A percentile compares a stretch with the other conserved stretches of the same genome.
These are phyloP conservation scores for Diabrotica undecimpunctata DNA, from an alignment of 1,140 invertebrate species.

Conservation along the genomic window DNA sequence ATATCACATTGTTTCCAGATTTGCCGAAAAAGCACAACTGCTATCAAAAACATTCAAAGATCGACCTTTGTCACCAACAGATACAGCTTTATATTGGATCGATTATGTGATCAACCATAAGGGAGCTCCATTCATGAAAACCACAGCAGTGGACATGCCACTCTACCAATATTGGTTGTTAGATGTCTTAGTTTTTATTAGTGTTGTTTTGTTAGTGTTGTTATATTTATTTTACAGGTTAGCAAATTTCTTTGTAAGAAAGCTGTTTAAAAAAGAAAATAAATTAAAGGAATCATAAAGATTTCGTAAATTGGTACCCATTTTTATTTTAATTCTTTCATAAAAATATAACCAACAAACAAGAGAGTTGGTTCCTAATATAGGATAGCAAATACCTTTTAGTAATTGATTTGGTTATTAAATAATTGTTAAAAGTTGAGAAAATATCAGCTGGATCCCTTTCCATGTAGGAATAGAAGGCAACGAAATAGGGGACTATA, in stretches of 20 bases:
- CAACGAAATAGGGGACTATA: too few relatives aligned
- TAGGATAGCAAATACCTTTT: too few relatives aligned
- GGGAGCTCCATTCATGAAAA: constrained; percentile 55
- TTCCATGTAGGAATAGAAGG: too few relatives aligned
- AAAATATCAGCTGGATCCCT: too few relatives aligned
- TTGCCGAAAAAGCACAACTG: neutral
- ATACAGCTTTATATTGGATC: constrained; percentile 60
- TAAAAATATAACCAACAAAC: too few relatives aligned
- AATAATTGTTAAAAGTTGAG: too few relatives aligned
- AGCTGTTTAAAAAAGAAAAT: neutral
- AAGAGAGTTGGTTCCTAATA: too few relatives aligned
- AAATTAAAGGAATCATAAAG: neutral
- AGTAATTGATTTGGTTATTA: too few relatives aligned
- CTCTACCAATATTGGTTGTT: constrained; percentile 60
- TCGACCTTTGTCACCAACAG: constrained; percentile 52
- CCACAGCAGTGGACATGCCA: constrained; percentile 54
- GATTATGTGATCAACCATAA: constrained; percentile 60
- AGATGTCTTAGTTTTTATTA: constrained; percentile 52
- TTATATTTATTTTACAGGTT: constrained; percentile 18
- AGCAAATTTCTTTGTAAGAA: neutral
- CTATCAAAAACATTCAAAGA: constrained; percentile 56
- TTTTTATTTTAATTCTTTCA: too few relatives aligned
- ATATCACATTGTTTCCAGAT: neutral
- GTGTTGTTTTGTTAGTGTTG: constrained; percentile 14
- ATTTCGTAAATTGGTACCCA: neutral